phyloP scores from a whole-genome alignment of 2,888 invertebrate species.

The Sthenelais limicola region DNA sequence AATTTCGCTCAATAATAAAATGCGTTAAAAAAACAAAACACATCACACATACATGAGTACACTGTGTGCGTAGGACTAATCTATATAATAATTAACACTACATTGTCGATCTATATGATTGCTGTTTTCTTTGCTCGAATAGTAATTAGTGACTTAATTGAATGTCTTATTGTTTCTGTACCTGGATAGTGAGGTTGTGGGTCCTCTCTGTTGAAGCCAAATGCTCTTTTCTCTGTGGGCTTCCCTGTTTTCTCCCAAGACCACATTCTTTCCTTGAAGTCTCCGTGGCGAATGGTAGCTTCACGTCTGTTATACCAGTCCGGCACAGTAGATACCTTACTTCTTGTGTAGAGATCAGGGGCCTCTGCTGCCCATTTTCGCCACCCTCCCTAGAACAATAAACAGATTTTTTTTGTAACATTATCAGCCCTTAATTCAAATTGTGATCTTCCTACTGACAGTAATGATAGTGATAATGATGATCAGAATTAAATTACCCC shows the following conservation, averaged over 20 bases:
- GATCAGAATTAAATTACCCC: too few species aligned
- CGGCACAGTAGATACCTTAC: slow-evolving; percentile 61
- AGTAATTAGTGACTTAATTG: slow-evolving; percentile 50
- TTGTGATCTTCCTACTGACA: not conserved
- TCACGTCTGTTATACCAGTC: slow-evolving; percentile 68
- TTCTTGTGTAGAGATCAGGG: slow-evolving; percentile 67
- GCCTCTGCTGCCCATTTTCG: slow-evolving; percentile 67
- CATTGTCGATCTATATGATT: slow-evolving; percentile 48
- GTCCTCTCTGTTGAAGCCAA: slow-evolving; percentile 56
- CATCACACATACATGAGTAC: too few species aligned
- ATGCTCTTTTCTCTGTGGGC: slow-evolving; percentile 63
- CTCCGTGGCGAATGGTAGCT: slow-evolving; percentile 61
- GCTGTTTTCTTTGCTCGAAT: not conserved
- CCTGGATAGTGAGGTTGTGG: slow-evolving; percentile 59
- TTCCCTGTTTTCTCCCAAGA: slow-evolving; percentile 53
- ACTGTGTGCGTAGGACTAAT: too few species aligned
- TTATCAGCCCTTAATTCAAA: too few species aligned
- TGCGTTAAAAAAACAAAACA: too few species aligned
- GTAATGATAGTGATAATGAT: too few species aligned
- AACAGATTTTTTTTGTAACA: not conserved
- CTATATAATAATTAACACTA: slow-evolving; percentile 50
- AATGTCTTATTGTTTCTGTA: too few species aligned
- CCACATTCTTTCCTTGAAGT: slow-evolving; percentile 51
- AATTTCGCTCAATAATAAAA: too few species aligned
- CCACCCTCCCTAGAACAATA: slow-evolving; percentile 64